Evolutionary conservation across 1,140 invertebrate genomes (phyloP), one percentile per base, ranked within the genome.

Genomic region (Scaptomyza pallida): DNA sequence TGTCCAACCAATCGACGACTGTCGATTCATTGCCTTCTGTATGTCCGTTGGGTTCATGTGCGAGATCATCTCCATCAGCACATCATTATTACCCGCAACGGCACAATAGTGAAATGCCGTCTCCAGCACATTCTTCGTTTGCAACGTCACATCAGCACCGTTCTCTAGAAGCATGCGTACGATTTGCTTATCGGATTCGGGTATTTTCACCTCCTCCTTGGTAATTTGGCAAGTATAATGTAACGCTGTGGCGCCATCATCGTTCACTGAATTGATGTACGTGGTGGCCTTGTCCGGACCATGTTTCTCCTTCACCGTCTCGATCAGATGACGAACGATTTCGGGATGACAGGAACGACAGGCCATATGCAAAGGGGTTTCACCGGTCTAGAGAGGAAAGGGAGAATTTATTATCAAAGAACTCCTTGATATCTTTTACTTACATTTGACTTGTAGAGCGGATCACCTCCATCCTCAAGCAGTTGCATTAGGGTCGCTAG

Each of bases 71-170:
- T 99, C 98, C 48, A 95, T 94, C 48, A 99, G 92, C 13, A 99
- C 95, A 72, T 98, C 97, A 89, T 98, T 98, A 92, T 99, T 99
- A 4, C 99, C 99, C 3, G 97, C 96, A 15, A 97, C 93, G 4
- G 98, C 97, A 85, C 97, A 97, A 78, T 98, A 96, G 92, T 99
- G 99, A 78, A 99, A 96, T 0, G 97, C 96, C 0, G 98, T 98
- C 93, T 99, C 98, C 73, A 96, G 94, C 0, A 94, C 95, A 92
- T 97, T 94, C 92, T 95, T 96, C 0, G 98, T 98, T 72, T 95
- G 95, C 52, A 96, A 90, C 33, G 95, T 95, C 0, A 98, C 96
- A 91, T 99, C 97, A 0, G 97, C 98, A 12, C 97, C 97, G 71
- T 95, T 96, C 90, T 98, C 95, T 37, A 99, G 93, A 0, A 99